Evolutionary conservation across 53 echinoderm and acorn worm species (phyloP), one percentile per base, ranked within the genome.

Genomic region (Holothuria leucospilota): DNA sequence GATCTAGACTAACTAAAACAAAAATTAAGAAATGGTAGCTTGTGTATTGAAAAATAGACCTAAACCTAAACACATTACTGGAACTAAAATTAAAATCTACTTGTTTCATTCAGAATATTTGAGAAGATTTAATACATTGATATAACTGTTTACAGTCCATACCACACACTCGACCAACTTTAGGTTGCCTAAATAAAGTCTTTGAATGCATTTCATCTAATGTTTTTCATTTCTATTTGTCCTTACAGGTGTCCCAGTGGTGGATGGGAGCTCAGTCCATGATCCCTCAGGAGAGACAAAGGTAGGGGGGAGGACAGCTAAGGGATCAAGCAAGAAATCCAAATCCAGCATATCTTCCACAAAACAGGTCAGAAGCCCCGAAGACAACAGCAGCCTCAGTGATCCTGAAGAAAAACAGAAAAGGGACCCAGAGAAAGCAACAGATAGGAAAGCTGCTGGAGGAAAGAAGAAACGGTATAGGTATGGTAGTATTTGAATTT

Each of bases 391-490:
- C 30, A 67, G 67, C 29, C 49, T 74, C 34, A 74, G 46, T 27
- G 80, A 80, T 30, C 6, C 21, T 38, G 80, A 59, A 61, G 80
- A 60, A 18, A 59, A 59, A 46, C 26, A 59, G 29, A 78, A 78
- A 28, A 58, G 63, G 58, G 63, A 63, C 20, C 8, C 39, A 13
- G 60, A 63, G 81, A 81, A 62, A 60, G 63, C 27, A 24, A 26
- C 59, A 34, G 78, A 59, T 8, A 59, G 39, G 20, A 61, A 61
- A 81, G 27, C 29, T 26, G 61, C 28, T 15, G 84, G 84, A 64
- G 84, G 68, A n/a, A 84, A 84, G 68, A 84, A 84, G 84, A 68
- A 84, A 41, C 40, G 66, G 46, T 67, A 68, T 42, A 84, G 84
- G 84, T 51, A 74, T 78, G n/a, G 62, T 56, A 56, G 5, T 16